A percentile compares a stretch with the other conserved stretches of the same genome.
Conservation (phyloP, 2,113 vertebrate genomes). For the Lethenteron camtschaticum region DNA sequence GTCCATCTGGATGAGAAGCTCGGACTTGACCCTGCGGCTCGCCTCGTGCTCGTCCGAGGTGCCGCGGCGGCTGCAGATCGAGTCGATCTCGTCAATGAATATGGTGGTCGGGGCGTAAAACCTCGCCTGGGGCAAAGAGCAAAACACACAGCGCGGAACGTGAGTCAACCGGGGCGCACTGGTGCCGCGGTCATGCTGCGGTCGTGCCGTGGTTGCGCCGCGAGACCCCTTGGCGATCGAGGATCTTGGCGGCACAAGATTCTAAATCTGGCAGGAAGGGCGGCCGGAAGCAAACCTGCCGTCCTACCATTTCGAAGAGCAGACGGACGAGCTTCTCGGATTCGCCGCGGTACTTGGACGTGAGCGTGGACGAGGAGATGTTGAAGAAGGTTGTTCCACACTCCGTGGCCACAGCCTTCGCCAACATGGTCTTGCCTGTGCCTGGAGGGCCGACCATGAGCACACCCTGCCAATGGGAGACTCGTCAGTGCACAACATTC, state of each 20-base stretch:
- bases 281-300: background rate
- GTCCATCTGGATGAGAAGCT: slow-evolving; percentile 91
- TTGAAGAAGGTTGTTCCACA: slow-evolving; percentile 48
- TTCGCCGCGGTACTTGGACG: slow-evolving; percentile 40
- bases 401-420: slow-evolving; percentile 44
- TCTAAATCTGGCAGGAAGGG: too few species aligned
- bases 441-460: slow-evolving; percentile 94
- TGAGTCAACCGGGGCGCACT: too few species aligned
- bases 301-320: slow-evolving; percentile 85
- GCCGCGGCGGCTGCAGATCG: slow-evolving; percentile 85
- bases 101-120: slow-evolving; percentile 92
- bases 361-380: slow-evolving; percentile 41
- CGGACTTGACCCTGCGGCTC: slow-evolving; percentile 77
- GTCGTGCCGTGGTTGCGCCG: too few species aligned
- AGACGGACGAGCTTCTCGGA: slow-evolving; percentile 54
- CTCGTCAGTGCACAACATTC: background rate
- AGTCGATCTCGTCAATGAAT: slow-evolving; percentile 98
- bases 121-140: slow-evolving; percentile 39
- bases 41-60: slow-evolving; percentile 92
- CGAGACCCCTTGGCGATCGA: too few species aligned
- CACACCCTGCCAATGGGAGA: slow-evolving; percentile 38
- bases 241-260: too few species aligned
- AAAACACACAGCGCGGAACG: slow-evolving; percentile 3
- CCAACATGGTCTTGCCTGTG: slow-evolving; percentile 48
- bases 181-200: too few species aligned